Base-by-base conservation (phyloP, 2,113 vertebrate genomes). In the Microcebus murinus region DNA sequence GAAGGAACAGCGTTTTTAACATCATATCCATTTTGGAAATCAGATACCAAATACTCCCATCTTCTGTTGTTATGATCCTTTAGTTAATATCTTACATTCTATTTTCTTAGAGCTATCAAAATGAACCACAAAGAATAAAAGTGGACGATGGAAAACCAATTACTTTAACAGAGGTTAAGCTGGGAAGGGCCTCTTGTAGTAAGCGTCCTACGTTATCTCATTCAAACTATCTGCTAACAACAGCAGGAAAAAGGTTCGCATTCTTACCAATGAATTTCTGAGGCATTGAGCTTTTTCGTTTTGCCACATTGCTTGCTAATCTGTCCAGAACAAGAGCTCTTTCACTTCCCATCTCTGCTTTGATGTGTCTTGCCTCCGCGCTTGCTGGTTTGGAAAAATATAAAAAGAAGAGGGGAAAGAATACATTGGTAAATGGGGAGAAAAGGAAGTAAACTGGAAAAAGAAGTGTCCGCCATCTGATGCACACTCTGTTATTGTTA, bases 231-330 rank as follows among this genome's bases (percentile, higher is more conserved):
- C 95, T 97, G 96, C 90, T 82, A 97, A 86, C 77, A 91, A 61
- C 96, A 88, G 96, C 91, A 94, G 83, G 97, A 92, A 97, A 98
- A 97, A 97, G 92, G 91, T 59, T 91, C 96, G 93, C 94, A 86
- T 97, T 98, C 99, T 99, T 99, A 99, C 99, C 99, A 57, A 99
- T 99, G 97, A 99, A 99, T 98, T 99, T 99, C 98, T 99, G 99
- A 55, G 99, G 99, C 99, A 99, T 99, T 45, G 99, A 99, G 97
- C 99, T 99, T 99, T 99, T 99, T 96, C 99, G 98, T 97, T 99
- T 99, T 98, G 99, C 99, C 71, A 99, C 99, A 97, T 99, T 99
- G 99, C 99, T 99, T 21, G 99, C 99, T 96, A 99, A 98, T 98
- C 99, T 98, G 98, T 99, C 99, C 98, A 99, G 99, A 84, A 99